phyloP scores from a whole-genome alignment of 2,113 vertebrate species.

The Bettongia penicillata region DNA sequence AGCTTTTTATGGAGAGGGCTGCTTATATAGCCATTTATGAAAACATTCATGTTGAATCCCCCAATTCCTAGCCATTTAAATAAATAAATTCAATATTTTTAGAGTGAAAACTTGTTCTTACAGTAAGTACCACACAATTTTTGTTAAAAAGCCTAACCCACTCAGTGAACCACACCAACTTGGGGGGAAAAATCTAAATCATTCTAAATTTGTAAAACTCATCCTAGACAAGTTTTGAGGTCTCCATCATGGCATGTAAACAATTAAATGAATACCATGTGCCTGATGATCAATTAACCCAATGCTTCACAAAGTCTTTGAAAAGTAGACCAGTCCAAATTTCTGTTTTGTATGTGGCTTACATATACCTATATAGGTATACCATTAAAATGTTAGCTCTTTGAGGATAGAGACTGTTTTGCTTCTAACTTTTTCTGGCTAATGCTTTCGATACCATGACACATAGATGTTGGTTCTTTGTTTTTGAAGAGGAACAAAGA shows the following conservation, averaged over 20 bases:
- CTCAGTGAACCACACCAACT: background rate
- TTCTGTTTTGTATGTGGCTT: background rate
- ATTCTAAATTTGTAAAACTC: background rate
- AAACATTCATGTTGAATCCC: background rate
- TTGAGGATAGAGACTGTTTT: background rate
- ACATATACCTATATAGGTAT: background rate
- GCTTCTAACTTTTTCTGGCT: background rate
- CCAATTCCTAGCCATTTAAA: background rate
- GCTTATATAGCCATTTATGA: background rate
- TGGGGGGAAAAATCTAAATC: background rate
- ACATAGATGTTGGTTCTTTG: background rate
- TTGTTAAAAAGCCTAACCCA: background rate
- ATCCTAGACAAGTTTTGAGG: background rate
- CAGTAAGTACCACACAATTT: background rate
- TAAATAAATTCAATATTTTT: conserved; percentile 9
- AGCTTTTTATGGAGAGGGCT: background rate
- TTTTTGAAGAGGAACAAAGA: background rate
- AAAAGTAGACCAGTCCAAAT: background rate
- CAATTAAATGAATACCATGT: background rate
- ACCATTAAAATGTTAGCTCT: background rate
- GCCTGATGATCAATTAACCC: background rate
- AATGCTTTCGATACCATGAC: background rate
- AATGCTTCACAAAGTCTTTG: background rate
- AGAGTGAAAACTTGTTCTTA: background rate
- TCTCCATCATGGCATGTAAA: conserved; percentile 1